Evolutionary conservation across 2,888 invertebrate species (phyloP).

Genomic region (Epirrita christyi): DNA sequence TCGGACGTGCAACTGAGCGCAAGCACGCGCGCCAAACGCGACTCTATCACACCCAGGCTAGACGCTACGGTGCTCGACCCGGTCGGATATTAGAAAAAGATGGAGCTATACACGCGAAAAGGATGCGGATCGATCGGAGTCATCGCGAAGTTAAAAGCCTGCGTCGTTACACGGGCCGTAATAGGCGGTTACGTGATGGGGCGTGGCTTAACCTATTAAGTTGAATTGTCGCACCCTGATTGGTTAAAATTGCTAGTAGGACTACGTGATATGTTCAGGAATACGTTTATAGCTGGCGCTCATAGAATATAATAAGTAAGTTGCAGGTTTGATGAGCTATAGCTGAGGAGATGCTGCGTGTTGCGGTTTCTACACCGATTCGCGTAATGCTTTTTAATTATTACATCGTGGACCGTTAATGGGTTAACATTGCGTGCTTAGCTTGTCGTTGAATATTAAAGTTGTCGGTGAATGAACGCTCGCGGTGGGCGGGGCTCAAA

Average conservation of each 20-base stretch:
- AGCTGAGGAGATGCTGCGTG: constrained; percentile 67
- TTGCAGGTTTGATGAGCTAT: constrained; percentile 79
- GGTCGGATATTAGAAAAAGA: constrained; percentile 68
- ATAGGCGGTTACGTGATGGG: constrained; percentile 85
- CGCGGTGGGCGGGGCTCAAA: constrained; percentile 45
- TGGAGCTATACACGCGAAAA: constrained; percentile 55
- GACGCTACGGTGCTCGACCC: constrained; percentile 59
- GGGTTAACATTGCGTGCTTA: constrained; percentile 54
- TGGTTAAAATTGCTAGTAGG: constrained; percentile 84
- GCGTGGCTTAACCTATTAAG: constrained; percentile 83
- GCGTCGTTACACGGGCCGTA: constrained; percentile 83
- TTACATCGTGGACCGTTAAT: constrained; percentile 67
- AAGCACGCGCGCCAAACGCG: constrained; percentile 81
- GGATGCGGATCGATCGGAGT: constrained; percentile 72
- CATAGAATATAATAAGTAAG: constrained; percentile 84
- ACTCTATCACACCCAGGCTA: constrained; percentile 79
- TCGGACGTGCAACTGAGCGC: constrained; percentile 82
- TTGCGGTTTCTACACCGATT: constrained; percentile 72
- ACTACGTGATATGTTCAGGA: constrained; percentile 84
- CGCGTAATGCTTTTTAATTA: constrained; percentile 77
- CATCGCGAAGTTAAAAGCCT: constrained; percentile 82
- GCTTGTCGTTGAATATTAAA: constrained; percentile 55
- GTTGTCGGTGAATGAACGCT: constrained; percentile 57
- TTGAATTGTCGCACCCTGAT: constrained; percentile 83
- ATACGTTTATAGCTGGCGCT: constrained; percentile 82